phyloP scores from a whole-genome alignment of 2,888 invertebrate genomes.

The Rhingia rostrata region DNA sequence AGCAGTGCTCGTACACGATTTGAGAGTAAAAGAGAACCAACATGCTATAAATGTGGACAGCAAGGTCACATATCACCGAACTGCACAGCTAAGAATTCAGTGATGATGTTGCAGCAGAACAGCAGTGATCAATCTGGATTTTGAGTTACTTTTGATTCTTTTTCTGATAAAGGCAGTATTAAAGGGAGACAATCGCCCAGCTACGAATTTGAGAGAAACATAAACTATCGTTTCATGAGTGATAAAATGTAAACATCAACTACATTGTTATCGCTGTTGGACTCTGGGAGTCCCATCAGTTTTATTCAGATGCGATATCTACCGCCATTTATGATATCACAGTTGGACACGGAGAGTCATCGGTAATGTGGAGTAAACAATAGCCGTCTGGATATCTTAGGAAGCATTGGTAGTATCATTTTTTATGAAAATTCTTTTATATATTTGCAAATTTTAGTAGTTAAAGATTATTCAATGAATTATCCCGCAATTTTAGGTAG shows the following conservation, averaged over 20 bases:
- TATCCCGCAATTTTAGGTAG: conserved; percentile 48
- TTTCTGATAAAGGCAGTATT: not conserved
- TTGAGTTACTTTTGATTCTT: no score
- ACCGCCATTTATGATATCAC: conserved; percentile 30
- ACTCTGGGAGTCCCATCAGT: conserved; percentile 59
- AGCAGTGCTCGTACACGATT: no score
- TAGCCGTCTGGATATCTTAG: conserved; percentile 41
- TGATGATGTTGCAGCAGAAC: no score
- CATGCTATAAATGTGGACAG: no score
- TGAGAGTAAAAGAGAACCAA: no score
- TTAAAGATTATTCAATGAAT: conserved; percentile 50
- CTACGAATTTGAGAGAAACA: conserved; percentile 23
- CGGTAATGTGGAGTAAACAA: conserved; percentile 58
- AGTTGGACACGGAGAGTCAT: conserved; percentile 4
- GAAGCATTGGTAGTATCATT: conserved; percentile 28
- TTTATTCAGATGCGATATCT: conserved; percentile 42
- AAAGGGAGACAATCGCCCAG: not conserved
- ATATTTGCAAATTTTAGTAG: conserved; percentile 35
- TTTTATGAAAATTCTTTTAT: conserved; percentile 30
- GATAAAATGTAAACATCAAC: conserved; percentile 10
- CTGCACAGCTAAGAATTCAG: no score
- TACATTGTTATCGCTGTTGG: conserved; percentile 18
- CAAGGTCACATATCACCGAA: no score
- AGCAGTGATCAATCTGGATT: no score
- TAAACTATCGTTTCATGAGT: conserved; percentile 9